Percentiles rank a stretch among this genome's conserved stretches.
These are phyloP conservation scores for Sebastes vulpes DNA, from an alignment of 2,797 vertebrate genomes.

Conservation along the genomic window DNA sequence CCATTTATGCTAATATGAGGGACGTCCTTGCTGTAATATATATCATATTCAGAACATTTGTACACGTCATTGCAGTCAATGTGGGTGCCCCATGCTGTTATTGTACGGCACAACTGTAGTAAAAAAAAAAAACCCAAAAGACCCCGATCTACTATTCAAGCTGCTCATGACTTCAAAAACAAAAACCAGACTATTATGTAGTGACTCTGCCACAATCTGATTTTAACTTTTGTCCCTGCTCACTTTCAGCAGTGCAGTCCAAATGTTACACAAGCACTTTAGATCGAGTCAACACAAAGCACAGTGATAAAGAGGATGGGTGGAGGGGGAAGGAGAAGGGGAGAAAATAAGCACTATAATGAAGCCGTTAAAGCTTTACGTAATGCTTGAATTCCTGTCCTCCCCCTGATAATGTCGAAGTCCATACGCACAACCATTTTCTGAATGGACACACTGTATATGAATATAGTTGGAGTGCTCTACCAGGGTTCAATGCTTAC, in stretches of 20 bases:
- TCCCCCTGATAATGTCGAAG: conserved; percentile 6
- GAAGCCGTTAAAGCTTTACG: conserved; percentile 47
- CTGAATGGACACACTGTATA: conserved; percentile 3
- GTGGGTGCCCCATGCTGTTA: neutral
- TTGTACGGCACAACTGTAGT: neutral
- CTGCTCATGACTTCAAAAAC: neutral
- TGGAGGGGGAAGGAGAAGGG: neutral
- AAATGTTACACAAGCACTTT: conserved; percentile 37
- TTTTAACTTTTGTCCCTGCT: neutral
- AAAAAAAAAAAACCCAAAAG: neutral
- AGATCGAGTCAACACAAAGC: conserved; percentile 29
- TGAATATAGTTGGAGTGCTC: conserved; percentile 1
- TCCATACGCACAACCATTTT: conserved; percentile 1
- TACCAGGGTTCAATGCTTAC: neutral
- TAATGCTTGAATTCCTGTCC: conserved; percentile 38
- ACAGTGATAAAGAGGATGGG: conserved; percentile 2
- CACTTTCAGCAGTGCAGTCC: neutral
- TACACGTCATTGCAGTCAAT: neutral
- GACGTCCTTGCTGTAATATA: neutral
- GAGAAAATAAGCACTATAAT: conserved; percentile 21
- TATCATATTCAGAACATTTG: neutral
- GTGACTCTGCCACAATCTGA: neutral
- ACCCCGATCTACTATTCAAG: neutral
- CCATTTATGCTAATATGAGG: neutral
- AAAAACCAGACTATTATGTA: neutral